Evolutionary conservation across 2,797 vertebrate genomes (phyloP).

Genomic region (Crypturellus tataupa): DNA sequence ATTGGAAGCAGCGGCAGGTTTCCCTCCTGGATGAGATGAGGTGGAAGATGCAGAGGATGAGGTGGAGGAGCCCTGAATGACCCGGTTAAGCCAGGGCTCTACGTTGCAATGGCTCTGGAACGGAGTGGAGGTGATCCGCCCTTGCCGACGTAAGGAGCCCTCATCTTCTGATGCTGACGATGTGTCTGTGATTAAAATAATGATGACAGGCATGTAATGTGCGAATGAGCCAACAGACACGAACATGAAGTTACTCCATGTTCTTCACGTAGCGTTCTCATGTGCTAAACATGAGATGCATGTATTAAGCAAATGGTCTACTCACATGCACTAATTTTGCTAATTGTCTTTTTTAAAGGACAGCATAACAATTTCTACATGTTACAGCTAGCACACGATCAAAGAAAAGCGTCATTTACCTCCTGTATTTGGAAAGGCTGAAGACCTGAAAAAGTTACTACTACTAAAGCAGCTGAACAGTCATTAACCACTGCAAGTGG

Average conservation of each 20-base stretch:
- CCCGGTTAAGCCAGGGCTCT: slow-evolving; percentile 95
- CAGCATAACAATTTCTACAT: not conserved
- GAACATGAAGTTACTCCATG: not conserved
- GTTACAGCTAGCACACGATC: not conserved
- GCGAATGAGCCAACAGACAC: slow-evolving; percentile 26
- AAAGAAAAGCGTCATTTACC: not conserved
- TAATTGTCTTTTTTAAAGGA: accelerated
- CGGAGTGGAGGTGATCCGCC: slow-evolving; percentile 89
- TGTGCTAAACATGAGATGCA: not conserved
- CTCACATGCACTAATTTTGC: not conserved
- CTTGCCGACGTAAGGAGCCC: slow-evolving; percentile 92
- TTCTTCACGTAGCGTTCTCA: not conserved
- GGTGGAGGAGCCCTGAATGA: slow-evolving; percentile 96
- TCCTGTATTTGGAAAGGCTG: not conserved
- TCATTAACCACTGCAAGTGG: not conserved
- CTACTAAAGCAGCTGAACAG: not conserved
- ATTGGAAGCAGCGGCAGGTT: slow-evolving; percentile 82
- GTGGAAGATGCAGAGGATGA: slow-evolving; percentile 98
- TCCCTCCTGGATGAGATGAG: slow-evolving; percentile 95
- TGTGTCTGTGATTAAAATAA: slow-evolving; percentile 92
- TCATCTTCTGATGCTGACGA: slow-evolving; percentile 98
- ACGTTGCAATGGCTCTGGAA: slow-evolving; percentile 90
- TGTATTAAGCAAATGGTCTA: not conserved
- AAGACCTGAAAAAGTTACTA: not conserved
- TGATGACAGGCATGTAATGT: slow-evolving; percentile 75